Base-by-base conservation (phyloP, 1,140 invertebrate species). In the Hylaeus anthracinus region DNA sequence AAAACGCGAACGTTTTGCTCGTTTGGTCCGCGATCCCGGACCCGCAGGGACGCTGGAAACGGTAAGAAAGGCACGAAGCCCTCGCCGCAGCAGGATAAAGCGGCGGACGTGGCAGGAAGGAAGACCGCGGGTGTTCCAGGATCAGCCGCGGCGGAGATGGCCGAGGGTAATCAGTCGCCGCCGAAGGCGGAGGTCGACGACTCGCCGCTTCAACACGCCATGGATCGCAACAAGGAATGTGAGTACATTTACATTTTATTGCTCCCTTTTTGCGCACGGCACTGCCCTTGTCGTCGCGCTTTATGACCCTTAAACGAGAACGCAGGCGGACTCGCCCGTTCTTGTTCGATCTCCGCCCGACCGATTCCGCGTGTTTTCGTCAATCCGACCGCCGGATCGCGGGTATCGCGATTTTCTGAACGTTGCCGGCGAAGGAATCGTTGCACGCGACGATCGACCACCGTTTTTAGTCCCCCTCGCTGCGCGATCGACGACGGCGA, bases 141-240 rank as follows among this genome's bases (percentile, higher is more conserved):
- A 88, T 92, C 91, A 92, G 93, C 91, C 80, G 92, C 88, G 92
- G 91, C 92, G 89, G 91, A 93, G 91, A 95, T 96, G 96, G 95
- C 95, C 89, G 95, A 95, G 91, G 94, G 95, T 93, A 94, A 95
- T 90, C 94, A 95, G 88, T 97, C 97, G 70, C 97, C 97, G 87
- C 97, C 98, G 72, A 98, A 98, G 93, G 97, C 97, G 89, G 96
- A 98, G 90, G 97, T 99, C 87, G 98, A 99, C 93, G 97, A 98
- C 90, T 97, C 97, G 81, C 98, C 98, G 10, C 94, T 98, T 82
- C 97, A 98, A 88, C 96, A 97, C 88, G 95, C 97, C 89, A 98
- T 99, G 96, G 98, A 98, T 93, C 98, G 98, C 91, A 99, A 99
- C 93, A 99, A 99, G 95, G 98, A 99, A 96, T 99, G 98, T 99